Conservation (phyloP, 2,888 invertebrate genomes). For the Siphlonurus alternatus region DNA sequence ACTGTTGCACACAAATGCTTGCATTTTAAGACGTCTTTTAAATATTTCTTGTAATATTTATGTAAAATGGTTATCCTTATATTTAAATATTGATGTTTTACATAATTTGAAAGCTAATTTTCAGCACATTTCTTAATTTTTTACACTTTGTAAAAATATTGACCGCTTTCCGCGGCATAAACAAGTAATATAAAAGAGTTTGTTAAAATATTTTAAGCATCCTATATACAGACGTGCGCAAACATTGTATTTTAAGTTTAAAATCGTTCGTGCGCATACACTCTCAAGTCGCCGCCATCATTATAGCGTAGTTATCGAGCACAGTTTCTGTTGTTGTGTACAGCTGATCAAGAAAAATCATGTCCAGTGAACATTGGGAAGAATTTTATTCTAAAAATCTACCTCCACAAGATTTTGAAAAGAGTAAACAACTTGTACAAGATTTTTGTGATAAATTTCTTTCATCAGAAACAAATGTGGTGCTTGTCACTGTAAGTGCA, state of each 20-base stretch:
- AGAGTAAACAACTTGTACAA: constrained; percentile 49
- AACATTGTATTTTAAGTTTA: too few relatives aligned
- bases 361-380: constrained; percentile 43
- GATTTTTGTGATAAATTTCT: constrained; percentile 57
- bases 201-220: too few relatives aligned
- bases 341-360: background rate
- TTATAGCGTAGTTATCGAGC: too few relatives aligned
- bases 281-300: too few relatives aligned
- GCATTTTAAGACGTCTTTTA: background rate
- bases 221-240: too few relatives aligned
- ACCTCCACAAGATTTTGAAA: constrained; percentile 59
- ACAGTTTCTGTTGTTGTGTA: background rate
- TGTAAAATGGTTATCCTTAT: too few relatives aligned
- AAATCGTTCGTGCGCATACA: too few relatives aligned
- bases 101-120: background rate
- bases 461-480: constrained; percentile 49
- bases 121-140: background rate
- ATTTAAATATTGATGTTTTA: background rate
- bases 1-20: constrained; percentile 1
- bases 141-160: background rate
- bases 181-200: background rate
- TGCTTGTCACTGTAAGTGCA: constrained; percentile 60
- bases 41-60: background rate
- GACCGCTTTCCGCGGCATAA: background rate
- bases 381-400: constrained; percentile 67